phyloP scores from a whole-genome alignment of 2,113 vertebrate genomes.

The Muntiacus muntjak region DNA sequence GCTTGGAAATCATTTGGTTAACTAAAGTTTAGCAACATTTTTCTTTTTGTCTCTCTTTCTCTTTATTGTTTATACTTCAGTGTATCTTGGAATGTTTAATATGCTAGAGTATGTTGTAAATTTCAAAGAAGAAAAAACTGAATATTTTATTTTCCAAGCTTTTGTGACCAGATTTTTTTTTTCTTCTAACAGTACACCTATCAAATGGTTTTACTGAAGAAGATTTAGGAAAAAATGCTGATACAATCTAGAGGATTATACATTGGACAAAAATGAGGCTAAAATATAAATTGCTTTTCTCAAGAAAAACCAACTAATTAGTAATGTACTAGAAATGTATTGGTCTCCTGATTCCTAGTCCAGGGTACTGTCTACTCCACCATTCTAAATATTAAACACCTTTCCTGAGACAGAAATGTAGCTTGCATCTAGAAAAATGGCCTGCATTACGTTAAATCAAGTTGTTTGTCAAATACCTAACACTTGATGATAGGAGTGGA shows the following conservation, averaged over 20 bases:
- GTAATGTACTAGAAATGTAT: not conserved
- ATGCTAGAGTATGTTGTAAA: not conserved
- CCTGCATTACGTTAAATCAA: not conserved
- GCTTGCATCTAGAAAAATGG: not conserved
- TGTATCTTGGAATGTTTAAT: not conserved
- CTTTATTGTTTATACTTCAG: not conserved
- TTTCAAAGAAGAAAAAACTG: not conserved
- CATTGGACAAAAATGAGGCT: not conserved
- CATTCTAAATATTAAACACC: not conserved
- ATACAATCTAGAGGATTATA: not conserved
- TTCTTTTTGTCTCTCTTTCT: not conserved
- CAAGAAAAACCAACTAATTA: not conserved
- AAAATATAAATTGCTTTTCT: slow-evolving; percentile 21
- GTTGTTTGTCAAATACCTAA: not conserved
- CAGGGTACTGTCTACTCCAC: not conserved
- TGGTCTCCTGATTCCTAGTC: not conserved
- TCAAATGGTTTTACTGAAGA: not conserved
- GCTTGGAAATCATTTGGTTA: not conserved
- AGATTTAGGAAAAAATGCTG: not conserved
- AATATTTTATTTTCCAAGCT: not conserved
- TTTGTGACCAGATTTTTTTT: not conserved
- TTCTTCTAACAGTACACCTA: not conserved
- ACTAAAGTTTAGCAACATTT: not conserved
- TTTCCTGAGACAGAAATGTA: not conserved
- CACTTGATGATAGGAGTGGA: not conserved